Evolutionary conservation across 2,113 vertebrate genomes (phyloP).

Genomic region (Ageneiosus marmoratus): DNA sequence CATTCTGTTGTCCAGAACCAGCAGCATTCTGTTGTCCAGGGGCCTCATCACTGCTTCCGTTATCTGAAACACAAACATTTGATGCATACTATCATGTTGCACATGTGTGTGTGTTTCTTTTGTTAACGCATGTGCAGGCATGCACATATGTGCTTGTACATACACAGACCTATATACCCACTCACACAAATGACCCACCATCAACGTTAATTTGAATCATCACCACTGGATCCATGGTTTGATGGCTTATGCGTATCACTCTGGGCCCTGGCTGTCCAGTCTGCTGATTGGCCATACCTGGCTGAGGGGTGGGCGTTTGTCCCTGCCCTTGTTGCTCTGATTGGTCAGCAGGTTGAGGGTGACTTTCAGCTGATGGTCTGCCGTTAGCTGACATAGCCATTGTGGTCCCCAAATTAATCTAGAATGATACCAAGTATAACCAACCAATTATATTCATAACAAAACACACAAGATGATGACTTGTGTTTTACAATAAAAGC

Average conservation of each 20-base stretch:
- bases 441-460: neutral
- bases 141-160: neutral
- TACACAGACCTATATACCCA: neutral
- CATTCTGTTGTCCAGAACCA: constrained; percentile 64
- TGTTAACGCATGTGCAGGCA: neutral
- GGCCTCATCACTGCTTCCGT: constrained; percentile 57
- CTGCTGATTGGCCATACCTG: constrained; percentile 71
- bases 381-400: constrained; percentile 82
- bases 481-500: neutral
- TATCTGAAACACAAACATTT: constrained; percentile 54
- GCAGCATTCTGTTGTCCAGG: constrained; percentile 63
- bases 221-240: constrained; percentile 87
- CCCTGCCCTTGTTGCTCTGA: constrained; percentile 74
- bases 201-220: constrained; percentile 96
- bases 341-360: constrained; percentile 66
- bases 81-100: neutral
- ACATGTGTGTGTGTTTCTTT: no score
- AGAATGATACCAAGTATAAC: constrained; percentile 1
- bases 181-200: constrained; percentile 60
- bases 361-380: constrained; percentile 70
- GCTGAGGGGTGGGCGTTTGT: constrained; percentile 70
- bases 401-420: constrained; percentile 90
- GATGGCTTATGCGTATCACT: constrained; percentile 90
- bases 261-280: constrained; percentile 72
- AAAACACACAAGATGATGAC: neutral